These are phyloP conservation scores for Orthonyx spaldingii DNA, from an alignment of 2,113 vertebrate species.

Conservation along the genomic window DNA sequence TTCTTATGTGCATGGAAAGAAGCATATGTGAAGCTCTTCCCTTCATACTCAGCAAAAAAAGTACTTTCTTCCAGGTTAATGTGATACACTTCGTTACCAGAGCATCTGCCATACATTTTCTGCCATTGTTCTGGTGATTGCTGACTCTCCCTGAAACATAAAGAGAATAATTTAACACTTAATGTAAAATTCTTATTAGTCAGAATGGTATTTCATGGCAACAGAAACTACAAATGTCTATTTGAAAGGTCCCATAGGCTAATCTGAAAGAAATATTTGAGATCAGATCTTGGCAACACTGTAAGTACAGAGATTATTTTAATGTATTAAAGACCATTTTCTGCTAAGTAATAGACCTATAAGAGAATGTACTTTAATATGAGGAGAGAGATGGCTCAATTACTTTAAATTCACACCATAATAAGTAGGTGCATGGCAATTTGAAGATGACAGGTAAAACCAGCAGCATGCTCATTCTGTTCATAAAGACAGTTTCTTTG, in stretches of 20 bases:
- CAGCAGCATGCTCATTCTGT: neutral
- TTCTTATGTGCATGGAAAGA: conserved; percentile 97
- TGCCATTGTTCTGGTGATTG: conserved; percentile 96
- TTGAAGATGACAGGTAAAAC: neutral
- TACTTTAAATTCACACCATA: neutral
- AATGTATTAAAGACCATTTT: neutral
- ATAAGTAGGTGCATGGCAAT: neutral
- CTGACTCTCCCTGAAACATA: conserved; percentile 85
- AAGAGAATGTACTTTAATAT: neutral
- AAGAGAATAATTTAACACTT: neutral
- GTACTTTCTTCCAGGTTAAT: conserved; percentile 92
- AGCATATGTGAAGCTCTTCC: conserved; percentile 95
- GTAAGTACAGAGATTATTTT: neutral
- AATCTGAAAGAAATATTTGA: neutral
- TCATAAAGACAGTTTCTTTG: neutral
- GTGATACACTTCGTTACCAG: conserved; percentile 96
- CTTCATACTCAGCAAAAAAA: conserved; percentile 94
- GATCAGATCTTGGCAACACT: neutral
- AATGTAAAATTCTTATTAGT: neutral
- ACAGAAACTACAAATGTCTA: neutral
- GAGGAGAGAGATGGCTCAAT: neutral
- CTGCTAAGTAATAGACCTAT: neutral
- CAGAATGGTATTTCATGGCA: neutral
- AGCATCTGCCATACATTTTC: conserved; percentile 93
- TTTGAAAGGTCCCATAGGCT: neutral